A percentile compares a stretch with the other conserved stretches of the same genome.
Conservation (phyloP, 2,113 vertebrate species). For the Corynorhinus townsendii region DNA sequence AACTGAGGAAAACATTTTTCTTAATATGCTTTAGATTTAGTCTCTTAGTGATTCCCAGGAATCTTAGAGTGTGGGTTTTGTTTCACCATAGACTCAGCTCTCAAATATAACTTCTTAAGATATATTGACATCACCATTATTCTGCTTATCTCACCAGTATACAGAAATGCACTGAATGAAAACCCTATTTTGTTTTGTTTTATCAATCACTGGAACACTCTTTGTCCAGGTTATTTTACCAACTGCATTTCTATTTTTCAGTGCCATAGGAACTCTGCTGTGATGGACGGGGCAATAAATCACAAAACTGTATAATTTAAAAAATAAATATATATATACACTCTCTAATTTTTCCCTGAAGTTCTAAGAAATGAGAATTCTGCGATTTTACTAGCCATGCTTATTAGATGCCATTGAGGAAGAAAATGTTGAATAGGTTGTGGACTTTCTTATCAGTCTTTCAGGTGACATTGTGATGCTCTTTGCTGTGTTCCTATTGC, state of each 20-base stretch:
- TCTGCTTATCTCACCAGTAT: not conserved
- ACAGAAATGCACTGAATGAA: not conserved
- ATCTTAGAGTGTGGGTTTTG: not conserved
- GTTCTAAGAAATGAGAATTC: not conserved
- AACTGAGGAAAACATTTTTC: not conserved
- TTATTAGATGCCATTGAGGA: not conserved
- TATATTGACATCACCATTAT: not conserved
- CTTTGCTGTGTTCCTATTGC: not conserved
- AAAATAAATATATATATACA: not conserved
- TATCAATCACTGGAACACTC: not conserved
- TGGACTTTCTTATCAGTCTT: not conserved
- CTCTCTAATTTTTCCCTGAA: not conserved
- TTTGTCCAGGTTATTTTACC: not conserved
- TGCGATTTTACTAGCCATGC: not conserved
- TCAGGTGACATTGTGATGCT: not conserved
- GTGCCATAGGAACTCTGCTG: not conserved
- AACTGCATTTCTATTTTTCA: not conserved
- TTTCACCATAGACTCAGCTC: not conserved
- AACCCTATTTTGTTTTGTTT: not conserved
- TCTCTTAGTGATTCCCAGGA: not conserved
- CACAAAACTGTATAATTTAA: not conserved
- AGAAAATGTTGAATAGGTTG: not conserved
- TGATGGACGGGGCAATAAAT: not conserved
- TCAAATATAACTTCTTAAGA: not conserved
- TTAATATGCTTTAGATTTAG: not conserved